phyloP scores from a whole-genome alignment of 2,888 invertebrate species.

The Adelognathus sp. region DNA sequence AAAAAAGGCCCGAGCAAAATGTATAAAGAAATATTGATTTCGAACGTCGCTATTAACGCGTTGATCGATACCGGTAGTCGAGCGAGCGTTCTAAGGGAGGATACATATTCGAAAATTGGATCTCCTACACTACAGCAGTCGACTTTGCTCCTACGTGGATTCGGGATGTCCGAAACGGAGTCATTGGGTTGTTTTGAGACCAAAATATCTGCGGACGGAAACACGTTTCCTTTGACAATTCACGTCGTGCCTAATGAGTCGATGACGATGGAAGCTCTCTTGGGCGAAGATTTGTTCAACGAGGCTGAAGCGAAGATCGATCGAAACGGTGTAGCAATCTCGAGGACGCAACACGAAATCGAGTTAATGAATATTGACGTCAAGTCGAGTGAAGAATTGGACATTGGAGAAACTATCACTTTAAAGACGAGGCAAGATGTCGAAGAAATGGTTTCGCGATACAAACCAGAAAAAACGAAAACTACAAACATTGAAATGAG shows the following conservation, averaged over 20 bases:
- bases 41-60: neutral
- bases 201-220: neutral
- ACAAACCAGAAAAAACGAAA: constrained; percentile 56
- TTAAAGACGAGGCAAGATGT: neutral
- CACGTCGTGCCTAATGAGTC: constrained; percentile 3
- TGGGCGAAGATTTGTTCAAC: neutral
- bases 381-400: neutral
- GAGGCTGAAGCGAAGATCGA: neutral
- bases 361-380: neutral
- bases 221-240: neutral
- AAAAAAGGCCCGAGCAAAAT: too few species aligned
- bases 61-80: neutral
- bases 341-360: neutral
- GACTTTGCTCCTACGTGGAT: neutral
- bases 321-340: neutral
- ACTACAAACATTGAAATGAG: constrained; percentile 61
- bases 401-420: neutral
- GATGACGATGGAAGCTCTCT: neutral
- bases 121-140: neutral
- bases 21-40: too few species aligned
- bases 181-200: neutral
- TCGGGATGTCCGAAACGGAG: neutral
- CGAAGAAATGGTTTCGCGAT: constrained; percentile 52
- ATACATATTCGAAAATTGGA: neutral
- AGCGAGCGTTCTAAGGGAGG: neutral